These are phyloP conservation scores for Abramis brama DNA, from an alignment of 2,113 vertebrate genomes.

Conservation along the genomic window DNA sequence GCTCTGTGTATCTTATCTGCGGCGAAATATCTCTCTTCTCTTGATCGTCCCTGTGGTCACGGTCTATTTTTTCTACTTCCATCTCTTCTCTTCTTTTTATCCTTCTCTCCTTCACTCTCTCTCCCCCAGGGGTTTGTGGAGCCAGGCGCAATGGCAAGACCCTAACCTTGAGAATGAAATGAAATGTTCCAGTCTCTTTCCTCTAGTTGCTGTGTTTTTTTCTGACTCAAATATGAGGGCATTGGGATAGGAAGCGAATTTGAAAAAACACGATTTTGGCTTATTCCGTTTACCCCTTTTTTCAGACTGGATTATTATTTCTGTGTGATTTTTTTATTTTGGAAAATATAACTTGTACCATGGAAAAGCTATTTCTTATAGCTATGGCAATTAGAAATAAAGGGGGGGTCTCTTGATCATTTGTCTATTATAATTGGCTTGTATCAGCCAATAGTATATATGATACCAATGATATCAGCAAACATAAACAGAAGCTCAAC, in stretches of 20 bases:
- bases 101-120: constrained; percentile 33
- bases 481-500: too few relatives aligned
- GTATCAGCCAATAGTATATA: too few relatives aligned
- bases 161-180: constrained; percentile 60
- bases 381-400: neutral
- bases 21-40: constrained; percentile 44
- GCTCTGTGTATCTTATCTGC: constrained; percentile 51
- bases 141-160: constrained; percentile 49
- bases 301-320: neutral
- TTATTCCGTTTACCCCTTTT: neutral
- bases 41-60: constrained; percentile 36
- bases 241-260: constrained; percentile 1
- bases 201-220: constrained; percentile 37
- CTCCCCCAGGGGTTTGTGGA: constrained; percentile 34
- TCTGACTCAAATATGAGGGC: constrained; percentile 22
- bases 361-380: too few relatives aligned
- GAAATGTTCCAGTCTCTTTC: constrained; percentile 45
- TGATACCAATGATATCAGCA: too few relatives aligned
- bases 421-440: neutral
- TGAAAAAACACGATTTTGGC: neutral
- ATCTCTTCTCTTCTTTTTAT: constrained; percentile 33
- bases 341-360: too few relatives aligned
- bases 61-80: constrained; percentile 32
- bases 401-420: neutral
- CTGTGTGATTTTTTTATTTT: too few relatives aligned